Conservation (phyloP, 2,888 invertebrate species). For the Nephrotoma appendiculata region DNA sequence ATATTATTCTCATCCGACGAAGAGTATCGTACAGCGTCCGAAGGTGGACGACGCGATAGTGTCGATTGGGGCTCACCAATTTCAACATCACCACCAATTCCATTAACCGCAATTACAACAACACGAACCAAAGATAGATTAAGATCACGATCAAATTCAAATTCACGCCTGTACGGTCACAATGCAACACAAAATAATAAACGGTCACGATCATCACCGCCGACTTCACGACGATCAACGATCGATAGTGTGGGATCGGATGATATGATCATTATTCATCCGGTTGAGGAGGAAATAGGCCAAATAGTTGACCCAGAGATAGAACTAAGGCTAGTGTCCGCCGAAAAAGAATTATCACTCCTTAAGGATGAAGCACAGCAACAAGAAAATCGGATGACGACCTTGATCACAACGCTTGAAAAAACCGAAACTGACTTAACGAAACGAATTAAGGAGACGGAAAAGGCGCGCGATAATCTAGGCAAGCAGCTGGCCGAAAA, state of each 20-base stretch:
- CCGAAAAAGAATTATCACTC: slow-evolving; percentile 59
- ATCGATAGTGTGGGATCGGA: slow-evolving; percentile 49
- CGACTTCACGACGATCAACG: slow-evolving; percentile 43
- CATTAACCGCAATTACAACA: slow-evolving; percentile 45
- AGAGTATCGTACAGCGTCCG: slow-evolving; percentile 76
- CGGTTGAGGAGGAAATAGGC: slow-evolving; percentile 26
- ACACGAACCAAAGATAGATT: slow-evolving; percentile 48
- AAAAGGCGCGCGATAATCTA: slow-evolving; percentile 47
- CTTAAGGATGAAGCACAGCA: slow-evolving; percentile 56
- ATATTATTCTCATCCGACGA: slow-evolving; percentile 72
- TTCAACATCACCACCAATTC: slow-evolving; percentile 48
- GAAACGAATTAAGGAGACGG: slow-evolving; percentile 53
- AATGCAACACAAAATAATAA: slow-evolving; percentile 25
- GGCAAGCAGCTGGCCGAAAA: slow-evolving; percentile 50
- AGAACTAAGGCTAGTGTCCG: slow-evolving; percentile 50
- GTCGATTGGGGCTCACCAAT: slow-evolving; percentile 72
- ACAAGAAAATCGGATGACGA: slow-evolving; percentile 62
- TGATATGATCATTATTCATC: slow-evolving; percentile 29
- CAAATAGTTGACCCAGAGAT: slow-evolving; percentile 38
- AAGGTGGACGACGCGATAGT: slow-evolving; percentile 64
- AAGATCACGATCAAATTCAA: slow-evolving; percentile 36
- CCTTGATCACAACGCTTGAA: slow-evolving; percentile 58
- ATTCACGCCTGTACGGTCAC: slow-evolving; percentile 31
- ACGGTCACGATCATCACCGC: slow-evolving; percentile 45
- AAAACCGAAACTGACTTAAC: slow-evolving; percentile 62